phyloP scores from a whole-genome alignment of 2,888 invertebrate species.

The Globia sparganii region DNA sequence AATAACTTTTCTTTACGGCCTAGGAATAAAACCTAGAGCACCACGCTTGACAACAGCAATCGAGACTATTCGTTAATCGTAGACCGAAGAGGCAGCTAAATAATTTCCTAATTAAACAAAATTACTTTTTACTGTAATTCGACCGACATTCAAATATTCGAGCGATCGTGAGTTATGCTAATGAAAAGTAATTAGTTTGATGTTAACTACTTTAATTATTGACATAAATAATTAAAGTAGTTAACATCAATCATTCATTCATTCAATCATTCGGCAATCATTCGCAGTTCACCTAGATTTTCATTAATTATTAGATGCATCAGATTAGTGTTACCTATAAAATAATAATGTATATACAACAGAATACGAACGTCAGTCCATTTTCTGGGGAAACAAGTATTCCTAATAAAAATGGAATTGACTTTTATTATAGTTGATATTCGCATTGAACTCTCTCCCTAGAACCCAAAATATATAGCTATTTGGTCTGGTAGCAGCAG shows the following conservation, averaged over 20 bases:
- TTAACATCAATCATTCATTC: too few relatives aligned
- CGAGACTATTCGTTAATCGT: not conserved
- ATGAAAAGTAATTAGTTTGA: slow-evolving; percentile 27
- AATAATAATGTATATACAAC: not conserved
- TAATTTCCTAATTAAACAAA: slow-evolving; percentile 23
- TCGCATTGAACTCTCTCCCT: not conserved
- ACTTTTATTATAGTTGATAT: not conserved
- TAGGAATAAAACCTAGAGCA: not conserved
- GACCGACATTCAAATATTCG: slow-evolving; percentile 19
- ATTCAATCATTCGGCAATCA: too few relatives aligned
- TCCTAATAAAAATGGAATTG: not conserved
- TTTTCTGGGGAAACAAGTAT: not conserved
- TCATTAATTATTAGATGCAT: slow-evolving; percentile 20
- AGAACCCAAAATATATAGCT: slow-evolving; percentile 22
- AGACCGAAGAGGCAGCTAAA: not conserved
- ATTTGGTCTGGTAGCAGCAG: not conserved
- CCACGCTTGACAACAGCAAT: not conserved
- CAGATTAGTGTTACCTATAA: not conserved
- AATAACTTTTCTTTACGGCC: not conserved
- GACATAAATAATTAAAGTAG: slow-evolving; percentile 44
- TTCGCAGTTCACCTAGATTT: slow-evolving; percentile 14
- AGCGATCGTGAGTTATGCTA: slow-evolving; percentile 30
- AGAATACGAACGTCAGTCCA: not conserved
- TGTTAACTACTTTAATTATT: slow-evolving; percentile 36
- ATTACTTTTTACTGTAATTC: slow-evolving; percentile 28